phyloP scores from a whole-genome alignment of 2,888 invertebrate species.

The Eilema caniola region DNA sequence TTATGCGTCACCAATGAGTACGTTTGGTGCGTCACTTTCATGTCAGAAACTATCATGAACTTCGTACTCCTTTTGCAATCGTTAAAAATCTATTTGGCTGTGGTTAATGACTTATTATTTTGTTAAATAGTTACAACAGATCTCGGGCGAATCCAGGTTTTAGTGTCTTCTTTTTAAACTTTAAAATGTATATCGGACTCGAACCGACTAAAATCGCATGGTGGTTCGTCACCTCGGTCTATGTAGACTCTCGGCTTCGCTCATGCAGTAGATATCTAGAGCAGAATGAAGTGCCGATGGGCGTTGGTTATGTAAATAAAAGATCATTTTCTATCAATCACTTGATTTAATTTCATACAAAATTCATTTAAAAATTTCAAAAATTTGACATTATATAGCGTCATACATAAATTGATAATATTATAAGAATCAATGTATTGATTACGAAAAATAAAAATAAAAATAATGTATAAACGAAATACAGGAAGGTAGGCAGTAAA shows the following conservation, averaged over 20 bases:
- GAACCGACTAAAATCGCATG: too few relatives aligned
- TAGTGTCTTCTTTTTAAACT: neutral
- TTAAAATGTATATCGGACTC: too few relatives aligned
- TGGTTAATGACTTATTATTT: neutral
- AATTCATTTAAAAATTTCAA: conserved; percentile 86
- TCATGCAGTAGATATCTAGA: neutral
- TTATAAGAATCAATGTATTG: conserved; percentile 82
- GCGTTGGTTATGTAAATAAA: conserved; percentile 56
- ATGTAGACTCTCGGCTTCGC: neutral
- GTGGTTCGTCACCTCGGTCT: too few relatives aligned
- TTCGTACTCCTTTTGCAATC: neutral
- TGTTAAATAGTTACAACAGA: neutral
- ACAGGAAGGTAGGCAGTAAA: conserved; percentile 79
- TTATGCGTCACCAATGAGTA: neutral
- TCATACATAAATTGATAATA: conserved; percentile 84
- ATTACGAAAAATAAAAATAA: conserved; percentile 78
- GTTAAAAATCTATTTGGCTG: conserved; percentile 9
- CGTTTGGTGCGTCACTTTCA: too few relatives aligned
- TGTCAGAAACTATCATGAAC: neutral
- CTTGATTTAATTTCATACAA: conserved; percentile 85
- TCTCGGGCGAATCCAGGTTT: neutral
- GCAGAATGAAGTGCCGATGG: neutral
- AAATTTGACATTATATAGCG: conserved; percentile 86
- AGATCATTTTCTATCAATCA: conserved; percentile 81
- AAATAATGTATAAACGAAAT: conserved; percentile 79